A percentile compares a stretch with the other conserved stretches of the same genome.
Evolutionary conservation across 64 coral and sea anemone genomes (phyloP).

Genomic region (Dendrophyllia cribrosa): DNA sequence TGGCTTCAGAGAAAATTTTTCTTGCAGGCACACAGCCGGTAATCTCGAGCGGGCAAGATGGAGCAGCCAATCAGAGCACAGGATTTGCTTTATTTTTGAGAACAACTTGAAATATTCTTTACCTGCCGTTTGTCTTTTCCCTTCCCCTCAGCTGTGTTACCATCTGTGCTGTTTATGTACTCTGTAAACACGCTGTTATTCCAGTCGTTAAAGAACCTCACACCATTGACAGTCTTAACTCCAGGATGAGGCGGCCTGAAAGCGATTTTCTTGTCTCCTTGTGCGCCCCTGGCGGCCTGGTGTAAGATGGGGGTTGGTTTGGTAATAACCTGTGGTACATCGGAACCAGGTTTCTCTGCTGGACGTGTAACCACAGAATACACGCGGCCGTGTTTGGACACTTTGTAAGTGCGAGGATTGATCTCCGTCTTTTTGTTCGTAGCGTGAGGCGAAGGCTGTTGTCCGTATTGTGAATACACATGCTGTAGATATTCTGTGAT

Average conservation of each 20-base stretch:
- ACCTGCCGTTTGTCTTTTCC: conserved; percentile 78
- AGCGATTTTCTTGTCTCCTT: conserved; percentile 52
- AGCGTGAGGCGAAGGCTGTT: background rate
- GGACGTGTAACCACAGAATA: conserved; percentile 54
- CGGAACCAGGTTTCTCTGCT: conserved; percentile 1
- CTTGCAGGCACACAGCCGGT: no score
- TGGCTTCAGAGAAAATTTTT: no score
- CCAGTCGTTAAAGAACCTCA: conserved; percentile 88
- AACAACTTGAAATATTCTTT: background rate
- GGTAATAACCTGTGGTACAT: conserved; percentile 35
- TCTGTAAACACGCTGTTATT: conserved; percentile 80
- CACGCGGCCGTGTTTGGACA: conserved; percentile 57
- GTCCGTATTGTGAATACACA: conserved; percentile 43
- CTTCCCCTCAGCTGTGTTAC: conserved; percentile 19
- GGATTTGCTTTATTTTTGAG: no score
- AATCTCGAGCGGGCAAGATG: no score
- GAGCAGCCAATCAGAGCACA: no score
- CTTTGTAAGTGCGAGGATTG: conserved; percentile 27
- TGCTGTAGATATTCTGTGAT: conserved; percentile 89
- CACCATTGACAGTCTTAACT: conserved; percentile 20
- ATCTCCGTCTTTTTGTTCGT: background rate
- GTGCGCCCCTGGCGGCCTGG: background rate
- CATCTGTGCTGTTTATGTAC: conserved; percentile 88
- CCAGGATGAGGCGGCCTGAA: conserved; percentile 19
- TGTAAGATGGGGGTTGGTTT: conserved; percentile 76